Evolutionary conservation across 2,797 vertebrate species (phyloP), one percentile per base, ranked within the genome.

Genomic region (Acipenser transmontanus): DNA sequence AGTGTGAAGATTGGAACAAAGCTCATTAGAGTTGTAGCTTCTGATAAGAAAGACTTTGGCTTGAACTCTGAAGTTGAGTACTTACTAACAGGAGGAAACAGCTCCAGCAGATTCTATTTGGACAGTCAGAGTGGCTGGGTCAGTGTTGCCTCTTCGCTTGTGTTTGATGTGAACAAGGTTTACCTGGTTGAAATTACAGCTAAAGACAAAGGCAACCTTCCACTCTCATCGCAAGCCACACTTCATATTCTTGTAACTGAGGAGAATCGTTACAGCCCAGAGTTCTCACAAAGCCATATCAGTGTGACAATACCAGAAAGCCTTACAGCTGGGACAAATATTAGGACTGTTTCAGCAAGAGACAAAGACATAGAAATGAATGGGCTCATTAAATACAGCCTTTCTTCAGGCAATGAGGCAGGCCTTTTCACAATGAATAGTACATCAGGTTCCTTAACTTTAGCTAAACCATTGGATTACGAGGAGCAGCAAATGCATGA

Each of bases 51-150:
- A 79, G 97, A 99, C 80, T 98, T 98, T 79, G 96, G 95, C 62
- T 76, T 96, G 71, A 98, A 99, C 84, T 95, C 95, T 12, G 91
- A 97, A 80, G 87, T 99, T 50, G 93, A 97, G 62, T 99, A 97
- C 68, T 74, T 82, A 0, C 69, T 96, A 71, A 89, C 90, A 52
- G 91, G 87, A 7, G 93, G 93, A 62, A 93, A 91, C 73, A 89
- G 90, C 70, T 89, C 87, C 0, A 86, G 72, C 65, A 96, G 93
- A 78, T 98, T 99, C 80, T 88, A 83, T 14, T 77, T 99, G 63
- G 94, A 98, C 74, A 92, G 85, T 69, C 87, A 75, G 49, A 94
- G 86, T 0, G 97, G 97, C 2, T 99, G 94, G 92, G 86, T 99
- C 70, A 93, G 87, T 4, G 94, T 99, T 2, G 90, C 93, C 0